Percentiles rank a stretch among this genome's conserved stretches.
Conservation (phyloP, 1,140 invertebrate genomes). For the Drosophila dunni region DNA sequence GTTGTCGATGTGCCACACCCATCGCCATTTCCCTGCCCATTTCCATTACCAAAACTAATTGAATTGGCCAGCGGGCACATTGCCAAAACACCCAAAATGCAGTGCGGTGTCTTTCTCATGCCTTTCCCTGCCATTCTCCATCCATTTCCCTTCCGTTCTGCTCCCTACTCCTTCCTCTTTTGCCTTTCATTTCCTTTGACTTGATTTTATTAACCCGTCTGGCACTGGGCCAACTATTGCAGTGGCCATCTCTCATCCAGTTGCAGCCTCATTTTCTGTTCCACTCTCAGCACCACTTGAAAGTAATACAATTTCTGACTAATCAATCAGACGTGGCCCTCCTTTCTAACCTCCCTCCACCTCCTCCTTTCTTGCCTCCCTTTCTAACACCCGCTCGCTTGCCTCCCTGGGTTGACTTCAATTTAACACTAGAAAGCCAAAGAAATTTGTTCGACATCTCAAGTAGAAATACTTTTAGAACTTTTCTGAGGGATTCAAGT, state of each 20-base stretch:
- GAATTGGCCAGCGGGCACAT: constrained; percentile 55
- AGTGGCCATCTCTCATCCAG: constrained; percentile 15
- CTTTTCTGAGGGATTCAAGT: not conserved
- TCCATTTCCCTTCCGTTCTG: constrained; percentile 26
- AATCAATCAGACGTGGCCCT: constrained; percentile 63
- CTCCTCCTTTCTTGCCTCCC: not conserved
- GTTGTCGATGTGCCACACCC: constrained; percentile 6
- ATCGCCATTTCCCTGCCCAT: constrained; percentile 19
- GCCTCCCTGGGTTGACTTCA: constrained; percentile 31
- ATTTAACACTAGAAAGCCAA: constrained; percentile 59
- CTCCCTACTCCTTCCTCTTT: not conserved
- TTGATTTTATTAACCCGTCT: constrained; percentile 61
- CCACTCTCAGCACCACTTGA: constrained; percentile 54
- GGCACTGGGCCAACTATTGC: constrained; percentile 62
- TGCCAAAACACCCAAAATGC: constrained; percentile 44
- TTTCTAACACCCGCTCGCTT: constrained; percentile 3
- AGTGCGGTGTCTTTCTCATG: constrained; percentile 28
- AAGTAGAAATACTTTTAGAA: not conserved
- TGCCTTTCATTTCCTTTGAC: constrained; percentile 44
- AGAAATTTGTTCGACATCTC: not conserved
- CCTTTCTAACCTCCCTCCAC: too few species aligned
- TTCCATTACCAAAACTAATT: constrained; percentile 53
- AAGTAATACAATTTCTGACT: constrained; percentile 46
- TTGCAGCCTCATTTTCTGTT: constrained; percentile 12
- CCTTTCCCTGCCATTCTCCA: not conserved